Percentiles rank a stretch among this genome's conserved stretches.
Evolutionary conservation across 2,113 vertebrate species (phyloP).

Genomic region (Panurus biarmicus): DNA sequence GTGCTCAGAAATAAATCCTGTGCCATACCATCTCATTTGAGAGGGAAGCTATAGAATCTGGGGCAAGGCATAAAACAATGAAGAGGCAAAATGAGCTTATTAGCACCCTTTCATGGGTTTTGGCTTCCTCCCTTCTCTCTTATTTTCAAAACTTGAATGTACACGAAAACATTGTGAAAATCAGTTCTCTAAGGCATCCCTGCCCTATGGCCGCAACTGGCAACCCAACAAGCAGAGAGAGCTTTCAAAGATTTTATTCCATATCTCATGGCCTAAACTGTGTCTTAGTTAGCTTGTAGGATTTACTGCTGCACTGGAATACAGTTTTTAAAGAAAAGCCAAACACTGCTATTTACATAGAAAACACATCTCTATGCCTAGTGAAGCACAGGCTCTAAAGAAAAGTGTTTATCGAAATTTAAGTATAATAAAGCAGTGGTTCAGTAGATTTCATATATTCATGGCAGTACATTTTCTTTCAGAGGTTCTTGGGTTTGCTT

Average conservation of each 20-base stretch:
- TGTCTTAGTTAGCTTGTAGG: neutral
- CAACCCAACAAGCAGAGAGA: neutral
- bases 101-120: neutral
- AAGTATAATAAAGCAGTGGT: neutral
- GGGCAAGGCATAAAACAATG: neutral
- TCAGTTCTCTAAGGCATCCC: neutral
- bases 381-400: neutral
- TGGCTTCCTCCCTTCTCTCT: neutral
- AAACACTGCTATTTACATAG: constrained; percentile 29
- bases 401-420: constrained; percentile 20
- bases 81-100: neutral
- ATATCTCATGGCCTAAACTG: neutral
- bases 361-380: neutral
- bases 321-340: neutral
- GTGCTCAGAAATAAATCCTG: neutral
- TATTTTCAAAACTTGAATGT: neutral
- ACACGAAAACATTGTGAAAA: neutral
- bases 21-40: neutral
- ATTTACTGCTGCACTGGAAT: constrained; percentile 1
- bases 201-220: neutral
- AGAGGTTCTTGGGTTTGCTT: constrained; percentile 18
- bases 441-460: constrained; percentile 16
- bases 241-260: neutral
- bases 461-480: neutral
- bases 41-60: neutral